Percentiles rank a stretch among this genome's conserved stretches.
Conservation (phyloP, 2,797 vertebrate genomes). For the Rallus crepitans region DNA sequence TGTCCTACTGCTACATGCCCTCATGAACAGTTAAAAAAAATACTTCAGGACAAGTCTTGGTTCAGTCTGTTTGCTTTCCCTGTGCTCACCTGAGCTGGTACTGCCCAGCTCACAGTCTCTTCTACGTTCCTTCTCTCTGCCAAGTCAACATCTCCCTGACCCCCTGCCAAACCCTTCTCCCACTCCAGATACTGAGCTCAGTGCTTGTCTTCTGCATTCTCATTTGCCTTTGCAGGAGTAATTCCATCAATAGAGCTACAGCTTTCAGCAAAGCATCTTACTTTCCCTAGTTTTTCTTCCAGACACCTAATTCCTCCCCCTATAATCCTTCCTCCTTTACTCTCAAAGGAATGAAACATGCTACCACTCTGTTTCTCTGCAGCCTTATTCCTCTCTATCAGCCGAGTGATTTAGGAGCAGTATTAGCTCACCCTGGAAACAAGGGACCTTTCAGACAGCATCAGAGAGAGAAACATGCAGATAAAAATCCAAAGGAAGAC, state of each 20-base stretch:
- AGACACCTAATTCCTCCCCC: not conserved
- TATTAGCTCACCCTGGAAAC: conserved; percentile 55
- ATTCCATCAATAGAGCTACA: not conserved
- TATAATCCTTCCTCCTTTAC: not conserved
- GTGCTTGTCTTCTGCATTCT: conserved; percentile 1
- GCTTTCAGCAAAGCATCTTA: conserved; percentile 11
- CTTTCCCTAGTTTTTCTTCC: conserved; percentile 36
- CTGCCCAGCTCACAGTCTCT: not conserved
- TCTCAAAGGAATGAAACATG: conserved; percentile 25
- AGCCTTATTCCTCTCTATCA: conserved; percentile 17
- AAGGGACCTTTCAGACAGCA: conserved; percentile 44
- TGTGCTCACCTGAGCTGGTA: not conserved
- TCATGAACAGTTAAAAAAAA: not conserved
- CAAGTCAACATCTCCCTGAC: conserved; percentile 19
- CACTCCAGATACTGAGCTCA: not conserved
- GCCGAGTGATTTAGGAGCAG: conserved; percentile 16
- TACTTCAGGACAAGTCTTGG: not conserved
- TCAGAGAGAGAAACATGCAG: not conserved
- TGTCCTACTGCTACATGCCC: too few species aligned
- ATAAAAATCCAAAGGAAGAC: conserved; percentile 48
- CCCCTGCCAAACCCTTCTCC: not conserved
- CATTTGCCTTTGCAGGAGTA: conserved; percentile 7
- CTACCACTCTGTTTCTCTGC: not conserved
- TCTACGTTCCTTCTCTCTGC: not conserved
- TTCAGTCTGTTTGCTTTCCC: not conserved